phyloP scores from a whole-genome alignment of 2,113 vertebrate species.

The Macrotus californicus region DNA sequence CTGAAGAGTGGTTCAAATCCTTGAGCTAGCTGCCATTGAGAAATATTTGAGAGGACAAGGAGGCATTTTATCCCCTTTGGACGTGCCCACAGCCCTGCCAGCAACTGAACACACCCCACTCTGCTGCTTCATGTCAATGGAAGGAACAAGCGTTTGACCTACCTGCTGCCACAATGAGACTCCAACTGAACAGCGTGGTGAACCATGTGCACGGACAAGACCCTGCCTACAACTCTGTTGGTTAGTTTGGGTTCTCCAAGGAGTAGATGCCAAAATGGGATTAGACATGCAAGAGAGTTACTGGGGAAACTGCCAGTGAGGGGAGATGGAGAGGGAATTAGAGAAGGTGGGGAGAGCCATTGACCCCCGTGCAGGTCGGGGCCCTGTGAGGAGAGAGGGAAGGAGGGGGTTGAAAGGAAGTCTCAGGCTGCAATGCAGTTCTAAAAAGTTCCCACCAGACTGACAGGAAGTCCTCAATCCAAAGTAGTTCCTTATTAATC shows the following conservation, averaged over 20 bases:
- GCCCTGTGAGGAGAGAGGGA: background rate
- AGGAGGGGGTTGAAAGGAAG: background rate
- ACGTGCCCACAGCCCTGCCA: background rate
- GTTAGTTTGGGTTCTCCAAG: background rate
- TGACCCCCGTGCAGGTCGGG: too few relatives aligned
- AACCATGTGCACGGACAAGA: background rate
- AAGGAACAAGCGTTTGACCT: conserved; percentile 48
- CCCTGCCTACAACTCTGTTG: background rate
- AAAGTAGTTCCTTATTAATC: background rate
- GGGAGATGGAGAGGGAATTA: background rate
- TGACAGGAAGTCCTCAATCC: background rate
- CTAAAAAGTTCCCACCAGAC: background rate
- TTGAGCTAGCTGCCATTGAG: conserved; percentile 33
- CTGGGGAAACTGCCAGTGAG: background rate
- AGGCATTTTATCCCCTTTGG: conserved; percentile 54
- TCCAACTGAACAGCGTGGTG: background rate
- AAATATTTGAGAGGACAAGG: conserved; percentile 63
- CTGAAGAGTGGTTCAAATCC: background rate
- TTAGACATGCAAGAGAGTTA: background rate
- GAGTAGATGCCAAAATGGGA: background rate
- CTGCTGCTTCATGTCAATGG: conserved; percentile 51
- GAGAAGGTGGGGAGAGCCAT: background rate
- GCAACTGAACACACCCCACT: conserved; percentile 50
- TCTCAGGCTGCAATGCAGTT: background rate
- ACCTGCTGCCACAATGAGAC: conserved; percentile 32